Evolutionary conservation across 1,140 invertebrate species (phyloP).

Genomic region (Trypoxylus dichotomus): DNA sequence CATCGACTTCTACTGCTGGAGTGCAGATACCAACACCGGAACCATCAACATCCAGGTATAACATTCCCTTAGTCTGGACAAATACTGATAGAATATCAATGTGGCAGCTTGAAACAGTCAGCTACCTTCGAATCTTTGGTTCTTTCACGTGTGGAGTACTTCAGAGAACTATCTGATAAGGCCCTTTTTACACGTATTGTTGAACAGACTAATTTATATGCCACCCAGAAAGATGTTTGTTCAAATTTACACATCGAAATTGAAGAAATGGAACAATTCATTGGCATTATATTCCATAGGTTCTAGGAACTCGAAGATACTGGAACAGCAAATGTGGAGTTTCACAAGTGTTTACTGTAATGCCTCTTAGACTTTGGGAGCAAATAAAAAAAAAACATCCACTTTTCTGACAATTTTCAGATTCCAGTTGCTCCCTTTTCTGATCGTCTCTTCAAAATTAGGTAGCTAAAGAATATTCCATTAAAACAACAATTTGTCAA

Average conservation of each 20-base stretch:
- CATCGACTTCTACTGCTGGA: background rate
- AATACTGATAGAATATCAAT: conserved; percentile 7
- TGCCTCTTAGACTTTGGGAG: background rate
- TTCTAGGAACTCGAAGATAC: background rate
- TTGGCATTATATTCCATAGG: conserved; percentile 5
- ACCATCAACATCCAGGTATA: background rate
- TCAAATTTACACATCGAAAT: background rate
- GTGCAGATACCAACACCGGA: background rate
- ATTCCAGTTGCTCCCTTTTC: background rate
- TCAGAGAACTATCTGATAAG: background rate
- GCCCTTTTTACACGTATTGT: conserved; percentile 3
- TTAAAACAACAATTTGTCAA: conserved; percentile 17
- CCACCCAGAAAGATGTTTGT: conserved; percentile 6
- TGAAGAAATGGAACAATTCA: conserved; percentile 4
- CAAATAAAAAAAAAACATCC: background rate
- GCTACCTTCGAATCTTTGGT: background rate
- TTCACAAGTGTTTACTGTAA: no score
- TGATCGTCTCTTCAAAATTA: background rate
- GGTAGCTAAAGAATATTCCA: background rate
- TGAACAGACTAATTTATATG: background rate
- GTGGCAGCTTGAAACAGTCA: conserved; percentile 17
- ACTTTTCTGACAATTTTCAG: no score
- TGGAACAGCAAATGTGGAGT: background rate
- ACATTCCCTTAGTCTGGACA: conserved; percentile 9
- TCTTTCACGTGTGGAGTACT: background rate